Percentiles rank a stretch among this genome's conserved stretches.
These are phyloP conservation scores for Cyphomyrmex costatus DNA, from an alignment of 1,140 invertebrate genomes.

Conservation along the genomic window DNA sequence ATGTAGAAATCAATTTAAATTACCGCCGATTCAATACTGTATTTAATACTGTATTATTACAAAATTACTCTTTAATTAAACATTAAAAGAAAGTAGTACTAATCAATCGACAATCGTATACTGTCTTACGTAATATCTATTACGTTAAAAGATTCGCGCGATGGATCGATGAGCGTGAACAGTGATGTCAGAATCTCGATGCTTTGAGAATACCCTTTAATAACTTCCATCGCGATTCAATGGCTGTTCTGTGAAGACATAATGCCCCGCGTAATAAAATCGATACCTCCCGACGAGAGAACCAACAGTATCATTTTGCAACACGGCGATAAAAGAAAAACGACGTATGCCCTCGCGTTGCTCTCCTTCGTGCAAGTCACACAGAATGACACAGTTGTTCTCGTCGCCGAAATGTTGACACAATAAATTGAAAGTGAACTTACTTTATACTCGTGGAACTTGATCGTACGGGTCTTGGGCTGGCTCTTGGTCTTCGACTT, in stretches of 20 bases:
- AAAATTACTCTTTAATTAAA: background rate
- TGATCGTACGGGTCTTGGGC: conserved; percentile 96
- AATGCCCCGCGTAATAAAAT: conserved; percentile 49
- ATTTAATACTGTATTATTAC: background rate
- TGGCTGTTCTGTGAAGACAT: conserved; percentile 31
- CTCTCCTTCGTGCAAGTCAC: conserved; percentile 54
- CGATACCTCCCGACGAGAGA: conserved; percentile 48
- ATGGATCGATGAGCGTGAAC: background rate
- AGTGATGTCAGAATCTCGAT: conserved; percentile 37
- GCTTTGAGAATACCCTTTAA: conserved; percentile 30
- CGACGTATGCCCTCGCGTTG: background rate
- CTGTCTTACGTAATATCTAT: conserved; percentile 33
- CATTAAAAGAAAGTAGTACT: background rate
- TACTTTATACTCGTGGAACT: conserved; percentile 99
- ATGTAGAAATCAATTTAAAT: conserved; percentile 5
- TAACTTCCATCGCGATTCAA: conserved; percentile 27
- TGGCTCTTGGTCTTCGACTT: conserved; percentile 96
- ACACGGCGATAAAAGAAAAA: conserved; percentile 24
- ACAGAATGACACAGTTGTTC: conserved; percentile 57
- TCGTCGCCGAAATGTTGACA: conserved; percentile 56
- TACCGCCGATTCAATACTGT: background rate
- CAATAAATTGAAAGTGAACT: conserved; percentile 66
- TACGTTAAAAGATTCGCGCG: background rate
- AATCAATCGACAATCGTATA: background rate
- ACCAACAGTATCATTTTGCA: conserved; percentile 52